Evolutionary conservation across 2,113 vertebrate species (phyloP), one percentile per base, ranked within the genome.

Genomic region (Amphilophus citrinellus): DNA sequence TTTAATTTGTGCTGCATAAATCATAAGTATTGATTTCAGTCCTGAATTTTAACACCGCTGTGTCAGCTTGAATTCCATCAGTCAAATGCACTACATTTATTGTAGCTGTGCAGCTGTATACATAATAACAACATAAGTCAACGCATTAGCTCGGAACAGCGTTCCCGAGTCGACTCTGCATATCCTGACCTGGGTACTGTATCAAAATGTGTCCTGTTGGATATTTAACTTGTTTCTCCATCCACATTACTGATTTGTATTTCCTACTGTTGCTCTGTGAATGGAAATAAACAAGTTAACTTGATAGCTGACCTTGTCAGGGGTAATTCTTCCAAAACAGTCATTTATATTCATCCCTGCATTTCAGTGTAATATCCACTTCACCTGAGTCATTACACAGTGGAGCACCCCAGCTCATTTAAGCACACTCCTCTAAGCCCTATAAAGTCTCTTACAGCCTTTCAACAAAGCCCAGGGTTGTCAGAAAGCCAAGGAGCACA

Each of bases 381-480:
- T 81, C 87, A 87, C 83, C 87, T 86, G 75, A 90, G 85, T 88
- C 84, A 87, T 86, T 85, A 87, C 80, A 82, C 56, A 83, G 15
- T 82, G 56, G 85, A 87, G 78, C 71, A 82, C 78, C 62, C 76
- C 6, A 3, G 75, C 81, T 90, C 68, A 79, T 88, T 88, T 86
- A 83, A 81, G 83, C 50, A 11, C 79, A 76, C 90, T 90, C 62
- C 58, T 80, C 58, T 86, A 91, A 90, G 86, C 84, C 80, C 61
- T 88, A 53, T 87, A 88, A 87, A 92, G 85, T 93, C 84, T 86
- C 85, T 86, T 62, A 71, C 17, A 90, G 83, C 65, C 71, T 85
- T 88, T 85, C 77, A 86, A 88, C 92, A 93, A 89, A 92, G 78
- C 82, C 80, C 66, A 22, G 37, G 76, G 71, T 86, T 91, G 86